Conservation (phyloP, 53 echinoderm and acorn worm species). For the Paelopatides confundens region DNA sequence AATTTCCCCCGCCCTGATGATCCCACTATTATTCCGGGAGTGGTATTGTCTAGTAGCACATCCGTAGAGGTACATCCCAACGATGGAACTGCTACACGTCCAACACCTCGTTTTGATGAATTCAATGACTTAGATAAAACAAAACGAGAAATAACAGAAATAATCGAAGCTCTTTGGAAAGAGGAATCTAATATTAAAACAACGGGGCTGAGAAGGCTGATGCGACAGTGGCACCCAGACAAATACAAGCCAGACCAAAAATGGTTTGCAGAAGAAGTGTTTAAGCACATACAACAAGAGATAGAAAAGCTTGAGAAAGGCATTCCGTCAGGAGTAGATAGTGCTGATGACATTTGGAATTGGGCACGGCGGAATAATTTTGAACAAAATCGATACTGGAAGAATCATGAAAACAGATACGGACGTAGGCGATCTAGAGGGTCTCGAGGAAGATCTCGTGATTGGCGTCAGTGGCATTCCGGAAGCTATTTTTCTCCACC, state of each 20-base stretch:
- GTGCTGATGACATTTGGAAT: background rate
- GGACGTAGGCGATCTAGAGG: background rate
- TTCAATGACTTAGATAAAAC: constrained; percentile 36
- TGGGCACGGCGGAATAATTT: background rate
- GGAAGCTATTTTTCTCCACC: background rate
- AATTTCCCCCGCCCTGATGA: background rate
- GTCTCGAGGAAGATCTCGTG: background rate
- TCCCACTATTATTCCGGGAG: background rate
- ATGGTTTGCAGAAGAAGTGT: constrained; percentile 48
- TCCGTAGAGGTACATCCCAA: background rate
- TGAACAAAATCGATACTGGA: constrained; percentile 13
- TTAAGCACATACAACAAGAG: constrained; percentile 59
- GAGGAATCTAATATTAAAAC: constrained; percentile 9
- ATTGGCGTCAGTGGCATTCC: background rate
- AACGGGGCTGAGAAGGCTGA: constrained; percentile 45
- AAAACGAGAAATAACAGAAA: constrained; percentile 27
- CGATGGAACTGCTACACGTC: background rate
- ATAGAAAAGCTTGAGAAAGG: constrained; percentile 39
- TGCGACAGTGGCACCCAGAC: constrained; percentile 65
- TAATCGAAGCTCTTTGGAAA: constrained; percentile 56
- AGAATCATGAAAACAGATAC: background rate
- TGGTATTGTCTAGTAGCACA: background rate
- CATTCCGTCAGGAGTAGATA: constrained; percentile 10
- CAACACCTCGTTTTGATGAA: background rate
- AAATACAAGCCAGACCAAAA: constrained; percentile 37